These are phyloP conservation scores for Zelostemma sp. DNA, from an alignment of 1,140 invertebrate genomes.

Conservation along the genomic window DNA sequence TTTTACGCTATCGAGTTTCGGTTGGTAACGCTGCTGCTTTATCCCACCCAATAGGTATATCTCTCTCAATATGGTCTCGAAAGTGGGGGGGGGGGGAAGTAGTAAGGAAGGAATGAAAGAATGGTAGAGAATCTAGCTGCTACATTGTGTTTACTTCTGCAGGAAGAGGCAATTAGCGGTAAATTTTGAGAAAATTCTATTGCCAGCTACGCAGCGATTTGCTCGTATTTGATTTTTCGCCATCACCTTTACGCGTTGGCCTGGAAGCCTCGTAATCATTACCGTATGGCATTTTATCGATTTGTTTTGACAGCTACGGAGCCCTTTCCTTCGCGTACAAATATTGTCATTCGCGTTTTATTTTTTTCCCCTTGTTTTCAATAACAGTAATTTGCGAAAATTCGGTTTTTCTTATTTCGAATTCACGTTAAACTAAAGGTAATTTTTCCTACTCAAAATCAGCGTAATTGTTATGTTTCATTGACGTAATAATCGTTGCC, in stretches of 20 bases:
- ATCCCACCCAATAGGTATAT: too few species aligned
- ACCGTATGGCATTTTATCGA: conserved; percentile 25
- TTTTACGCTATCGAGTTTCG: too few species aligned
- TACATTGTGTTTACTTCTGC: conserved; percentile 61
- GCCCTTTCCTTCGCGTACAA: background rate
- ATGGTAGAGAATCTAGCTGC: conserved; percentile 65
- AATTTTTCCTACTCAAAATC: too few species aligned
- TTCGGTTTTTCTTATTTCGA: too few species aligned
- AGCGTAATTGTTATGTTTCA: too few species aligned
- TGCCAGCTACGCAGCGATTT: background rate
- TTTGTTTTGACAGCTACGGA: conserved; percentile 38
- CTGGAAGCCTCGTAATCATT: background rate
- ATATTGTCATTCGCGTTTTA: background rate
- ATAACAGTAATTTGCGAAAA: background rate
- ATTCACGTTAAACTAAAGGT: too few species aligned
- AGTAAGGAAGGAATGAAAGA: conserved; percentile 34
- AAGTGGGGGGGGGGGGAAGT: too few species aligned
- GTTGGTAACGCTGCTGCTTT: too few species aligned
- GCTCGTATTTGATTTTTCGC: too few species aligned
- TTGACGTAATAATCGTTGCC: too few species aligned
- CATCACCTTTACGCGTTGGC: too few species aligned
- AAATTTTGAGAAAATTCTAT: conserved; percentile 5
- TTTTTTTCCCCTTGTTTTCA: conserved; percentile 7
- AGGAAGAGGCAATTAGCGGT: conserved; percentile 54
- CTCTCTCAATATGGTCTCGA: too few species aligned